phyloP scores from a whole-genome alignment of 1,140 invertebrate species.

The Bombus vancouverensis region DNA sequence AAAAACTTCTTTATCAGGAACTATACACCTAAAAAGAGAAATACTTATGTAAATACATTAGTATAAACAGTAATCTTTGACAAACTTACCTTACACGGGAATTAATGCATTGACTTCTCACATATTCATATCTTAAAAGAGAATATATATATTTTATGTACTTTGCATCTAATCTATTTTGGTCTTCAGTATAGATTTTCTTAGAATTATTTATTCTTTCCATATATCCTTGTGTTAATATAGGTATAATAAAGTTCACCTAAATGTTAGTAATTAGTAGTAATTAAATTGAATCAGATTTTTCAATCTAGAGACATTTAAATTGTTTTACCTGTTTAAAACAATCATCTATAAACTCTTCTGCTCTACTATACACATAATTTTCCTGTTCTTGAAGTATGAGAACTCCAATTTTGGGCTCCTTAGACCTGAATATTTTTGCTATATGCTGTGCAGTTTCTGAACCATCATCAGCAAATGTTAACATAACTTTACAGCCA shows the following conservation, averaged over 20 bases:
- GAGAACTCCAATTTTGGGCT: conserved; percentile 74
- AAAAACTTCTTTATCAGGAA: conserved; percentile 68
- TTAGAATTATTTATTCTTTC: conserved; percentile 58
- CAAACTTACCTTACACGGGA: conserved; percentile 70
- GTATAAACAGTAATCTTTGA: background rate
- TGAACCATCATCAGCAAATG: conserved; percentile 71
- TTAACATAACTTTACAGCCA: conserved; percentile 72
- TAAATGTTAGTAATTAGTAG: conserved; percentile 29
- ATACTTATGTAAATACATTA: background rate
- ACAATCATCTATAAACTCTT: conserved; percentile 76
- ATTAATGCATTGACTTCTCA: conserved; percentile 71
- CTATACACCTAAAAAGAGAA: conserved; percentile 68
- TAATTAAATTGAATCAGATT: background rate
- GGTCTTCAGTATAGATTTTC: conserved; percentile 26
- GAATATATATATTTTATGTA: conserved; percentile 76
- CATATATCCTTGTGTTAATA: conserved; percentile 72
- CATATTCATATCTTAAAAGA: conserved; percentile 71
- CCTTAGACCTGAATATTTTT: conserved; percentile 69
- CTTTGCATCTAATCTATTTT: conserved; percentile 68
- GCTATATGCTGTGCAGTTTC: conserved; percentile 60
- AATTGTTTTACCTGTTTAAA: conserved; percentile 69
- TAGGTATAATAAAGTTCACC: conserved; percentile 76
- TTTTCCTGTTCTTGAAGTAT: conserved; percentile 76
- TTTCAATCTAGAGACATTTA: conserved; percentile 5
- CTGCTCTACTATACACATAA: conserved; percentile 69